Base-by-base conservation (phyloP, 2,888 invertebrate genomes). In the Rhorus exstirpatorius region DNA sequence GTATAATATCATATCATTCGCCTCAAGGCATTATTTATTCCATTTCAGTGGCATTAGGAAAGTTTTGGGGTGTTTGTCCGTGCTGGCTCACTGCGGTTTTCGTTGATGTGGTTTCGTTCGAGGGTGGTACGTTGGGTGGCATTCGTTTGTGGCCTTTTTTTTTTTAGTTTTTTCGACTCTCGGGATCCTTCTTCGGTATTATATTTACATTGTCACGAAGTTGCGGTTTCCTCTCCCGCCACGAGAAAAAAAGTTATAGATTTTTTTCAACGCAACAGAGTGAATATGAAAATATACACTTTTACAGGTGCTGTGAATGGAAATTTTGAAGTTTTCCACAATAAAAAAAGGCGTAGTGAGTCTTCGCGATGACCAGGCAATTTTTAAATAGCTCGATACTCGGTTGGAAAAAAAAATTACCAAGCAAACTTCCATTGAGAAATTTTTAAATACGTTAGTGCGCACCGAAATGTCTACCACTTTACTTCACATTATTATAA, bases 1-100 rank as follows among this genome's bases (percentile, higher is more conserved):
- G 38, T 38, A 38, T 38, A n/a, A 81, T 83, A 61, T 38, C 58
- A 82, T 81, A 67, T 79, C 79, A 75, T 83, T 71, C 65, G 58
- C 51, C 72, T 53, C 68, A 65, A 60, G 65, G 74, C 83, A 86
- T 89, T 88, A 88, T 88, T 88, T 87, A 88, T 89, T 85, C 86
- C 85, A 85, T 86, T 86, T 86, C 85, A 79, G 79, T 76, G 86
- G 85, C 83, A 84, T 85, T 85, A 84, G 79, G 77, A 78, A 78
- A 83, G 58, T 83, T 79, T 63, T 58, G 76, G 75, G 77, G 78
- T 81, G 70, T 61, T 49, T 51, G 53, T 35, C 49, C 26, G 19
- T 14, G 26, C 49, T 17, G 63, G 17, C 46, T 55, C 46, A 38
- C 14, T 51, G 24, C 19, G 14, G 63, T 63, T 41, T 58, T 44